These are phyloP conservation scores for Dendroctonus valens DNA, from an alignment of 1,140 invertebrate species.

Conservation along the genomic window DNA sequence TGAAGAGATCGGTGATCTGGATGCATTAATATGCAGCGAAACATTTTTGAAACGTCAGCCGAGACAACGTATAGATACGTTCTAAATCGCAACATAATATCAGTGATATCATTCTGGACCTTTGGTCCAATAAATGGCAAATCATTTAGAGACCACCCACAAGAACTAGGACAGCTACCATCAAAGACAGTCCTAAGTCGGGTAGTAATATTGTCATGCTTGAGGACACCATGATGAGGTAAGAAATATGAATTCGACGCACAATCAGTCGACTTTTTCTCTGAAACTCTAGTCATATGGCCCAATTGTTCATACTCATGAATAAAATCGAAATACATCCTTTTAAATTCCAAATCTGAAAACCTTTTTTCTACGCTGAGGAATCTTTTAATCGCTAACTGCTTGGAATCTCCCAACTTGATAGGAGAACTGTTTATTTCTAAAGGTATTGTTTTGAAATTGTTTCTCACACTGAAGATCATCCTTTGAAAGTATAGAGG, in stretches of 20 bases:
- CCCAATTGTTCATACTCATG: slow-evolving; percentile 3
- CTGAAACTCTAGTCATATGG: slow-evolving; percentile 9
- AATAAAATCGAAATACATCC: slow-evolving; percentile 6
- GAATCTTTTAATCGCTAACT: neutral
- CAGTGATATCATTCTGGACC: slow-evolving; percentile 50
- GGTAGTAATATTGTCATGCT: neutral
- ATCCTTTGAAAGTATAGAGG: neutral
- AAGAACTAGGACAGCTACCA: neutral
- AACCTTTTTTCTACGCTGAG: neutral
- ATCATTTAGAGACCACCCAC: slow-evolving; percentile 21
- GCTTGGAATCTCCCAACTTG: neutral
- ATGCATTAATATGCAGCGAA: slow-evolving; percentile 41
- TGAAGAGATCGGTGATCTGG: slow-evolving; percentile 3
- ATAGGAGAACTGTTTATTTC: neutral
- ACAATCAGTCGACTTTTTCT: neutral
- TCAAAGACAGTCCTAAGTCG: neutral
- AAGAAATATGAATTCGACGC: neutral
- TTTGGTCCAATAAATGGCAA: slow-evolving; percentile 48
- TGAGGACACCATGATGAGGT: too few relatives aligned
- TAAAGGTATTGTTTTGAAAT: neutral
- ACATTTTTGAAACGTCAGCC: slow-evolving; percentile 50
- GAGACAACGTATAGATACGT: slow-evolving; percentile 37
- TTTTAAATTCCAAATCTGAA: neutral
- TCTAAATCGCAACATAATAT: slow-evolving; percentile 47
- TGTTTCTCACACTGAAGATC: slow-evolving; percentile 2